Percentiles rank a stretch among this genome's conserved stretches.
These are phyloP conservation scores for Ypsolopha scabrella DNA, from an alignment of 2,888 invertebrate genomes.

Conservation along the genomic window DNA sequence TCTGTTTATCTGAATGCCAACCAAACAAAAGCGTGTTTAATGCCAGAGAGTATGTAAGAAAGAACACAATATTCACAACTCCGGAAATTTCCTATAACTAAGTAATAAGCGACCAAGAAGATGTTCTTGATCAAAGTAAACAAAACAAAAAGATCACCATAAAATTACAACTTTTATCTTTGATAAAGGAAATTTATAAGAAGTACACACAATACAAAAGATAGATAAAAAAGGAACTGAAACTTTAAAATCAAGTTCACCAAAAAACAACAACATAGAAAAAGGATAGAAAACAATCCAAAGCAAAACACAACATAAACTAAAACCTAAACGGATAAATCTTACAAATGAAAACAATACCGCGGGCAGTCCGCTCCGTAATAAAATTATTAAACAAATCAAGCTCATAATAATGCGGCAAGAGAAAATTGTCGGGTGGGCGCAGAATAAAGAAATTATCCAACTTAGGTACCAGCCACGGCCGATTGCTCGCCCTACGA, in stretches of 20 bases:
- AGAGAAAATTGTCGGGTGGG: slow-evolving; percentile 66
- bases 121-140: not conserved
- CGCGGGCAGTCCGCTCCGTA: slow-evolving; percentile 47
- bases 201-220: too few relatives aligned
- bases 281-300: not conserved
- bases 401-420: slow-evolving; percentile 63
- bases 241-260: not conserved
- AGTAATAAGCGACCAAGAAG: too few relatives aligned
- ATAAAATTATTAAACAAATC: slow-evolving; percentile 71
- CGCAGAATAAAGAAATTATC: slow-evolving; percentile 68
- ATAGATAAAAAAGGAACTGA: too few relatives aligned
- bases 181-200: too few relatives aligned
- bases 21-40: slow-evolving; percentile 10
- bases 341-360: slow-evolving; percentile 37
- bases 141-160: not conserved
- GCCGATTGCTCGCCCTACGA: slow-evolving; percentile 49
- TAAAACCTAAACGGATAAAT: slow-evolving; percentile 25
- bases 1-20: slow-evolving; percentile 36
- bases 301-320: not conserved
- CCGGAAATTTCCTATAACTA: not conserved
- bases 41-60: not conserved
- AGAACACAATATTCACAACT: too few relatives aligned
- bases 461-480: slow-evolving; percentile 43
- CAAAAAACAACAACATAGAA: not conserved
- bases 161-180: not conserved